Evolutionary conservation across 2,888 invertebrate species (phyloP).

Genomic region (Habroteleia sp.): DNA sequence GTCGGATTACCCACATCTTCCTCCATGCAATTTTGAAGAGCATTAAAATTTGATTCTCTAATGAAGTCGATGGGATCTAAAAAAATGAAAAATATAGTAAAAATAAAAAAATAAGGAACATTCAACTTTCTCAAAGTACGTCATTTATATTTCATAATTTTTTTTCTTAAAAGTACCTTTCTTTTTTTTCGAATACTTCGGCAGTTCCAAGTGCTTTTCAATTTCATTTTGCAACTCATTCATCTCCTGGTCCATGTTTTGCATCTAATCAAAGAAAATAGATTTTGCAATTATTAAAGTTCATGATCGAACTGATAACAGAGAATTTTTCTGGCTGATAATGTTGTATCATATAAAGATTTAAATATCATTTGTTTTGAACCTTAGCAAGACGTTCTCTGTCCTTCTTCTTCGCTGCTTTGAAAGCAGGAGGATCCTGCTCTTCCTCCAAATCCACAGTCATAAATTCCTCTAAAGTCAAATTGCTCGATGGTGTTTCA

Average conservation of each 20-base stretch:
- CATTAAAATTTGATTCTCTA: slow-evolving; percentile 80
- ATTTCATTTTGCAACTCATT: slow-evolving; percentile 92
- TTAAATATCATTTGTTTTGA: too few relatives aligned
- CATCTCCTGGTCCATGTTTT: slow-evolving; percentile 83
- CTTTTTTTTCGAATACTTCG: slow-evolving; percentile 71
- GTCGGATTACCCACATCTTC: slow-evolving; percentile 72
- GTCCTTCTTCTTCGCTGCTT: slow-evolving; percentile 93
- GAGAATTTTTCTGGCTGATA: too few relatives aligned
- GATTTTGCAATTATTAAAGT: neutral
- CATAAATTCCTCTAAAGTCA: slow-evolving; percentile 98
- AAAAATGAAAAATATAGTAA: too few relatives aligned
- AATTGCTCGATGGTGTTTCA: slow-evolving; percentile 96
- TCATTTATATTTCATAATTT: neutral
- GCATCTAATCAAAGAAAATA: slow-evolving; percentile 69
- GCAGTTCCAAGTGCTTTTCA: slow-evolving; percentile 88
- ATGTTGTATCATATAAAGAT: too few relatives aligned
- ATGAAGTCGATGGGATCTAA: slow-evolving; percentile 80
- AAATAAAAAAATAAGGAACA: too few relatives aligned
- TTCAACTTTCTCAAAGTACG: too few relatives aligned
- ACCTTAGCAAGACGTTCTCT: slow-evolving; percentile 91
- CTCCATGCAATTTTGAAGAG: slow-evolving; percentile 80
- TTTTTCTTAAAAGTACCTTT: slow-evolving; percentile 74
- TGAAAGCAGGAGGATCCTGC: slow-evolving; percentile 97
- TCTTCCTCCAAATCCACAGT: slow-evolving; percentile 97
- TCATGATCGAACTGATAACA: too few relatives aligned